Percentiles rank a stretch among this genome's conserved stretches.
Evolutionary conservation across 2,797 vertebrate genomes (phyloP).

Genomic region (Triplophysa bombifrons): DNA sequence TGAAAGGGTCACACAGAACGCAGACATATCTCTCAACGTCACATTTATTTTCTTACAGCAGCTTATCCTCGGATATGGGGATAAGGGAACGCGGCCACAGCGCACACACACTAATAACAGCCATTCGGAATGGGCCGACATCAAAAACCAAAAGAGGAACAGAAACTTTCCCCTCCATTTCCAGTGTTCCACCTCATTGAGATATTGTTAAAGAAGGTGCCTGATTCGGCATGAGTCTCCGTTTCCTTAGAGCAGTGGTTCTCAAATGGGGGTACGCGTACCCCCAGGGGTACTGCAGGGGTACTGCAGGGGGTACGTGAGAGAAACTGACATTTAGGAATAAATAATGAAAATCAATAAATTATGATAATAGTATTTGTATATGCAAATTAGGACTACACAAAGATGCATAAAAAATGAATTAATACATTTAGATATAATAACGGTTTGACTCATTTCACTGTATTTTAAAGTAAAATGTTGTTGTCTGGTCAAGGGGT

Average conservation of each 20-base stretch:
- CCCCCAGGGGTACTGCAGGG: no score
- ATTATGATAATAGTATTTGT: no score
- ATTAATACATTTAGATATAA: no score
- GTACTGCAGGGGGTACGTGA: no score
- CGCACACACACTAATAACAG: constrained; percentile 59
- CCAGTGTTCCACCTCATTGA: constrained; percentile 52
- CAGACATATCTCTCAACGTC: constrained; percentile 71
- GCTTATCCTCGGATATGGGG: constrained; percentile 59
- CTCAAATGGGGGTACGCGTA: no score
- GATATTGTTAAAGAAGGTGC: constrained; percentile 48
- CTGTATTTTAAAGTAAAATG: no score
- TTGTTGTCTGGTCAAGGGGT: no score
- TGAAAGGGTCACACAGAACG: constrained; percentile 63
- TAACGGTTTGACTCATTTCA: no score
- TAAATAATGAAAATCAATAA: no score
- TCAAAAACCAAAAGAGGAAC: constrained; percentile 60
- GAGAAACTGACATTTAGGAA: no score
- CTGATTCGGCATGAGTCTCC: constrained; percentile 37
- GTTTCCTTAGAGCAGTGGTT: constrained; percentile 13
- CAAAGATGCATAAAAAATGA: no score
- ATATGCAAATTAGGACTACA: no score
- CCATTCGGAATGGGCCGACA: constrained; percentile 55
- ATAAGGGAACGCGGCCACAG: constrained; percentile 57
- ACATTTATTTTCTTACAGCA: constrained; percentile 72
- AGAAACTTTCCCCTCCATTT: constrained; percentile 48